Conservation (phyloP, 2,797 vertebrate species). For the Aeoliscus strigatus region DNA sequence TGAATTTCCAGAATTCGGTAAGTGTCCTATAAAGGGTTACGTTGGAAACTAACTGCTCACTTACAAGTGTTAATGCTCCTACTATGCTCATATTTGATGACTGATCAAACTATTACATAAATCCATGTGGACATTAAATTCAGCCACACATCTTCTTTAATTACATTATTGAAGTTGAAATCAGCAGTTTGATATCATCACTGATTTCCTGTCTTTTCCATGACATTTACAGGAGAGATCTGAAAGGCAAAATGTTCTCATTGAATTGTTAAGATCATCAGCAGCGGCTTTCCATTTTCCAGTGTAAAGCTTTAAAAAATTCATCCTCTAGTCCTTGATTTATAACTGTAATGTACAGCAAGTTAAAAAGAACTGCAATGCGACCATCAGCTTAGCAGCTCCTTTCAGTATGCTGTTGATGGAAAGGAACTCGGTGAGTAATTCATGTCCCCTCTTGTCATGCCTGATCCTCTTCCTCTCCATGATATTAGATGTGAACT, state of each 20-base stretch:
- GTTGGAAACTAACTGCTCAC: too few species aligned
- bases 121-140: too few species aligned
- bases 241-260: not conserved
- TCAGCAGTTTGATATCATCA: not conserved
- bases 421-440: not conserved
- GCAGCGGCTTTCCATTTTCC: not conserved
- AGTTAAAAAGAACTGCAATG: slow-evolving; percentile 7
- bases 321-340: too few species aligned
- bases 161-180: not conserved
- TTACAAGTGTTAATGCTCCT: too few species aligned
- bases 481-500: slow-evolving; percentile 54
- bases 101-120: too few species aligned
- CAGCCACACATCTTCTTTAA: too few species aligned
- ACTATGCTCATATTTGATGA: too few species aligned
- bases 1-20: too few species aligned
- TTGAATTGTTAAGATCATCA: slow-evolving; percentile 2
- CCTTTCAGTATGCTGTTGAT: not conserved
- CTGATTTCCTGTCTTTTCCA: slow-evolving; percentile 13
- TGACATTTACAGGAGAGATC: slow-evolving; percentile 3
- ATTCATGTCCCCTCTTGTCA: not conserved
- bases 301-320: not conserved
- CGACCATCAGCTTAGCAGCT: not conserved
- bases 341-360: not conserved
- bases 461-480: not conserved
- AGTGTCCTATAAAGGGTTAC: too few species aligned